Percentiles rank a stretch among this genome's conserved stretches.
phyloP scores from a whole-genome alignment of 92 coral and sea anemone species.

The Galaxea fascicularis region DNA sequence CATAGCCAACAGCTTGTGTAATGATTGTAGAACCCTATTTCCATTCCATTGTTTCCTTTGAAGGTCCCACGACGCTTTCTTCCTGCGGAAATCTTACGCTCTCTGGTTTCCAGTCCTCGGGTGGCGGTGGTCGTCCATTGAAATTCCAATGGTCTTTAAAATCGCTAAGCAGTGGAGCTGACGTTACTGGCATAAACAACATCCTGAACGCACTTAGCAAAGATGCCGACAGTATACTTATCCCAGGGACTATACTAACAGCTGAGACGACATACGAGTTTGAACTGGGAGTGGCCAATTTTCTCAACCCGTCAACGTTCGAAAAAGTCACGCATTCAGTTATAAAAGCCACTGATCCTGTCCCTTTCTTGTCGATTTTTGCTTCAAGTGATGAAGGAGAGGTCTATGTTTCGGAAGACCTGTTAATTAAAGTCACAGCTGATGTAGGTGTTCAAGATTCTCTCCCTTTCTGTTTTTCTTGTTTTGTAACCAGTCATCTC shows the following conservation, averaged over 20 bases:
- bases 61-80: constrained; percentile 60
- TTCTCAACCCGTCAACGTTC: neutral
- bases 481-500: neutral
- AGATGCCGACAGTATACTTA: neutral
- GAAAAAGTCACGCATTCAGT: constrained; percentile 18
- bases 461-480: neutral
- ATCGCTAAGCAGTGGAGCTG: neutral
- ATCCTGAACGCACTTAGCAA: neutral
- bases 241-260: neutral
- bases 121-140: constrained; percentile 63
- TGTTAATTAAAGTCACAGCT: constrained; percentile 23
- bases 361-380: constrained; percentile 20
- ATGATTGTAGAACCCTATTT: neutral
- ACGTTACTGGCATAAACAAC: neutral
- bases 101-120: constrained; percentile 55
- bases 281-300: constrained; percentile 11
- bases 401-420: constrained; percentile 7
- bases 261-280: constrained; percentile 19
- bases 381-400: neutral
- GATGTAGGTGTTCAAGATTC: neutral
- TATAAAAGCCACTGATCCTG: constrained; percentile 19
- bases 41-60: neutral
- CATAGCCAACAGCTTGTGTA: neutral
- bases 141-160: constrained; percentile 29
- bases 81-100: constrained; percentile 60